A percentile compares a stretch with the other conserved stretches of the same genome.
Conservation (phyloP, 2,113 vertebrate species). For the Narcine bancroftii region DNA sequence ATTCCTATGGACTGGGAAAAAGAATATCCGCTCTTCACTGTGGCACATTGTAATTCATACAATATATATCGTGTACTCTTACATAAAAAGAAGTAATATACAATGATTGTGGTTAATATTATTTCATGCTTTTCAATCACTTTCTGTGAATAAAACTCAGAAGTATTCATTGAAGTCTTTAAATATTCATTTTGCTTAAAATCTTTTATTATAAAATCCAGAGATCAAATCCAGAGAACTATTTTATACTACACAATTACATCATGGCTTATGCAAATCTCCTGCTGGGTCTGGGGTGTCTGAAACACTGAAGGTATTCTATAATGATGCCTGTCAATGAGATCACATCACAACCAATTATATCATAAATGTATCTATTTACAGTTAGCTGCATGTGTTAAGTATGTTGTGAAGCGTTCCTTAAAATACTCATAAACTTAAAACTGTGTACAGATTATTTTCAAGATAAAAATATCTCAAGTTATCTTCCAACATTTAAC, state of each 20-base stretch:
- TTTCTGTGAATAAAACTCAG: not conserved
- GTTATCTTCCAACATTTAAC: not conserved
- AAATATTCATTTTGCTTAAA: not conserved
- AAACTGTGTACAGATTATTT: not conserved
- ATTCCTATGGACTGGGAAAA: not conserved
- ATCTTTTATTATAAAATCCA: not conserved
- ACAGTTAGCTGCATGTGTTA: constrained; percentile 11
- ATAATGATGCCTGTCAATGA: not conserved
- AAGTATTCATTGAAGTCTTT: not conserved
- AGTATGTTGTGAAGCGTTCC: not conserved
- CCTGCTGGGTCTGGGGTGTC: not conserved
- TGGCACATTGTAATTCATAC: not conserved
- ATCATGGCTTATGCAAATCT: not conserved
- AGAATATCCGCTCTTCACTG: not conserved
- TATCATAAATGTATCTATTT: not conserved
- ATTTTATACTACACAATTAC: not conserved
- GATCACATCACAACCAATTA: not conserved
- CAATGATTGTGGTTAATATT: not conserved
- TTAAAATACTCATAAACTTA: not conserved
- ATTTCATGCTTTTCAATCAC: not conserved
- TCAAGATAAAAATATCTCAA: not conserved
- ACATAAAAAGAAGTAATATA: not conserved
- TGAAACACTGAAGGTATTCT: not conserved
- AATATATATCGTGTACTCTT: not conserved
- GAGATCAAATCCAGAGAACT: too few relatives aligned